phyloP scores from a whole-genome alignment of 2,113 vertebrate species.

The Ophiodon elongatus region DNA sequence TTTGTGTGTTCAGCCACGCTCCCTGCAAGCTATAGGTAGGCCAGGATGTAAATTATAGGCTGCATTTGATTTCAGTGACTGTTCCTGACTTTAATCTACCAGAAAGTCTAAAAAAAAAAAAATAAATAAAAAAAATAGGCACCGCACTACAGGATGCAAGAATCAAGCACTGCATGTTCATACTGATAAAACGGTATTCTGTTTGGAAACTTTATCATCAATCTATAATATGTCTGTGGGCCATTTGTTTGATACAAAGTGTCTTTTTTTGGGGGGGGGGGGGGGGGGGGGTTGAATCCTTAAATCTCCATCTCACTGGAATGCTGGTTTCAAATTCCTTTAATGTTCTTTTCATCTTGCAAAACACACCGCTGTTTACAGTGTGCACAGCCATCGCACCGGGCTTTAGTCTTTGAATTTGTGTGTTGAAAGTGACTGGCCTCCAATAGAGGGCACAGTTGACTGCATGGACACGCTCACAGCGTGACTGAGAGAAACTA shows the following conservation, averaged over 20 bases:
- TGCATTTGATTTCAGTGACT: slow-evolving; percentile 49
- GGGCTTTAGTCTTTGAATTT: slow-evolving; percentile 42
- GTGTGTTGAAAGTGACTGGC: slow-evolving; percentile 61
- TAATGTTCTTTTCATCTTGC: slow-evolving; percentile 20
- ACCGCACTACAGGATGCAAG: slow-evolving; percentile 16
- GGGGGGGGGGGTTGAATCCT: not conserved
- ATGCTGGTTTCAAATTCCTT: slow-evolving; percentile 5
- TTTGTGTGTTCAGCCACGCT: slow-evolving; percentile 53
- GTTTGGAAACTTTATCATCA: slow-evolving; percentile 29
- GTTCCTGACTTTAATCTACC: slow-evolving; percentile 30
- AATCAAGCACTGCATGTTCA: slow-evolving; percentile 20
- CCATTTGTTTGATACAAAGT: slow-evolving; percentile 41
- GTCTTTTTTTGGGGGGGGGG: not conserved
- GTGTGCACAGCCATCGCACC: not conserved
- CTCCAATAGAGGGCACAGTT: slow-evolving; percentile 83
- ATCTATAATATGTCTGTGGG: slow-evolving; percentile 37
- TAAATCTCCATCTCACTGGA: slow-evolving; percentile 28
- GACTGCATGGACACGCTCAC: slow-evolving; percentile 53
- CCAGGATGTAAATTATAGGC: slow-evolving; percentile 46
- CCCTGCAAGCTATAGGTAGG: slow-evolving; percentile 22
- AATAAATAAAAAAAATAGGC: not conserved
- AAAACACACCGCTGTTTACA: slow-evolving; percentile 11
- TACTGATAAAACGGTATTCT: slow-evolving; percentile 48
- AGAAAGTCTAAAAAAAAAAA: slow-evolving; percentile 27
- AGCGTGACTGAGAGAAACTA: slow-evolving; percentile 20